Base-by-base conservation (phyloP, 2,888 invertebrate genomes). In the Trachelus iudaicus region DNA sequence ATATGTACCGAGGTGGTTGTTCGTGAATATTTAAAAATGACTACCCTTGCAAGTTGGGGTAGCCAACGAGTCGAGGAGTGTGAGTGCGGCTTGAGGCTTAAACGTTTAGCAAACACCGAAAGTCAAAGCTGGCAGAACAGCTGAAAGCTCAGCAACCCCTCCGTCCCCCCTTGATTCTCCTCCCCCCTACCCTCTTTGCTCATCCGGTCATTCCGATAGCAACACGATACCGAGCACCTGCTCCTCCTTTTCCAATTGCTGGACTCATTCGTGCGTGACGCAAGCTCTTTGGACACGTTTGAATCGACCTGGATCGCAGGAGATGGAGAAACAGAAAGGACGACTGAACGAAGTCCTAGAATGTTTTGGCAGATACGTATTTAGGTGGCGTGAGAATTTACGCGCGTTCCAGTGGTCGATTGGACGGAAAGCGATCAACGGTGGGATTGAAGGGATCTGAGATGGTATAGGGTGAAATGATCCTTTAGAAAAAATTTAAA, bases 21-120 rank as follows among this genome's bases (percentile, higher is more conserved):
- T 71, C 34, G 12, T 71, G 71, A 71, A 71, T 71, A 71, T 71
- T 71, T 71, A 31, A 71, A 71, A 71, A 31, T 33, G 71, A 23
- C 13, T 13, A 71, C 13, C 71, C 71, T 13, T 13, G 71, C 71
- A 34, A 15, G 71, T 23, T 23, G 15, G 15, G 3, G 12, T 11
- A 30, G 71, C 31, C 11, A 33, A 71, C 71, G 31, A 71, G 34
- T 12, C 33, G 71, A 71, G 71, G 71, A 71, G 9, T 15, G 12
- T 0, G 69, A 33, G 30, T 33, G 13, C 34, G 33, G 71, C 71
- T 34, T 34, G 71, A 71, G 31, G 71, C 71, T 71, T 71, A 71
- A 71, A 71, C 71, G 71, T 71, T 71, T 23, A 30, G 31, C 71
- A 71, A 71, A 71, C 71, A 71, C 4, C 71, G 3, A 71, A 71